A percentile compares a stretch with the other conserved stretches of the same genome.
phyloP scores from a whole-genome alignment of 1,140 invertebrate species.

The Bactericera cockerelli region DNA sequence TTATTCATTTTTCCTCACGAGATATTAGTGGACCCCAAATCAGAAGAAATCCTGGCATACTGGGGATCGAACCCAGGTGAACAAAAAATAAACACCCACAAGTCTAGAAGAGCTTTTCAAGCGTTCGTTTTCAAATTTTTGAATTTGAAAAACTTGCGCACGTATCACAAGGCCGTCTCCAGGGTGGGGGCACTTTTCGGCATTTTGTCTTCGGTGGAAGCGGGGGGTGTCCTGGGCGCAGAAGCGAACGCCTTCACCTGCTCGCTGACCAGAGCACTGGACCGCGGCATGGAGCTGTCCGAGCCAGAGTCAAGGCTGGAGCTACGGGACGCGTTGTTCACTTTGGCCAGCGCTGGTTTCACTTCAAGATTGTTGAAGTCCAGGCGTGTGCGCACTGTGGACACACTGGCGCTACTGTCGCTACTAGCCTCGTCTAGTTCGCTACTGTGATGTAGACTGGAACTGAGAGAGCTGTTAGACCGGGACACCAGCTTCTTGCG shows the following conservation, averaged over 20 bases:
- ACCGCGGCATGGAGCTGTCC: neutral
- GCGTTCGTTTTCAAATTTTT: conserved; percentile 2
- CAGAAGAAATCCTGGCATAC: too few species aligned
- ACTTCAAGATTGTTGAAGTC: conserved; percentile 3
- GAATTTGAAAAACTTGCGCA: neutral
- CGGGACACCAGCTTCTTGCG: neutral
- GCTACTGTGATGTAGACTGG: conserved; percentile 7
- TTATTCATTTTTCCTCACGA: too few species aligned
- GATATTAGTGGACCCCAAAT: too few species aligned
- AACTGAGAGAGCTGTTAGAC: conserved; percentile 5
- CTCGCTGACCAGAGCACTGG: neutral
- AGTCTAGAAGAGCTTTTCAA: too few species aligned
- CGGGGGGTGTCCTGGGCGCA: neutral
- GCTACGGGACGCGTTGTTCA: conserved; percentile 1
- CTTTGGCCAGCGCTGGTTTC: neutral
- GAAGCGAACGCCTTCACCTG: neutral
- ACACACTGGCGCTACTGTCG: conserved; percentile 10
- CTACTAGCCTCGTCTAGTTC: conserved; percentile 14
- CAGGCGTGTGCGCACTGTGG: neutral
- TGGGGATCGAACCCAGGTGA: too few species aligned
- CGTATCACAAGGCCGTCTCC: conserved; percentile 4
- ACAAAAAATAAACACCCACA: too few species aligned
- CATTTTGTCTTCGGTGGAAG: neutral
- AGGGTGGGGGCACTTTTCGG: neutral
- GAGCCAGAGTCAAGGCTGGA: neutral